Conservation (phyloP, 2,888 invertebrate genomes). For the Tenthredo notha region DNA sequence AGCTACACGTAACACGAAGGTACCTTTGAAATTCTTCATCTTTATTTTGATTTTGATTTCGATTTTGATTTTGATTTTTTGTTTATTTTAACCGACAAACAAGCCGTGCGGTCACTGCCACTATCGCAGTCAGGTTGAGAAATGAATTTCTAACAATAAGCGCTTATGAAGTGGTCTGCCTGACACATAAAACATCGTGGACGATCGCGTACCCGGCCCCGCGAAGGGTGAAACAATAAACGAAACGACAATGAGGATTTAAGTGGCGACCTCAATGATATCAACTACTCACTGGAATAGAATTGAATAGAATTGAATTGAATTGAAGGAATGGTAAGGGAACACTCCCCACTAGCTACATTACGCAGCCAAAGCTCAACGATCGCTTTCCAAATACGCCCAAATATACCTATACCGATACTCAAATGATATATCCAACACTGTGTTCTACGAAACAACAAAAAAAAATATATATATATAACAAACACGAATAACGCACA, state of each 20-base stretch:
- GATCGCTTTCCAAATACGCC: conserved; percentile 40
- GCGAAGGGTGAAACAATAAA: conserved; percentile 78
- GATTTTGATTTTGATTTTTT: neutral
- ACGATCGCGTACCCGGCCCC: conserved; percentile 65
- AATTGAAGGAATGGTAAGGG: conserved; percentile 76
- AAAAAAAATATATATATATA: neutral
- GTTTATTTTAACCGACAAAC: conserved; percentile 14
- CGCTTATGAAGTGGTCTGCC: conserved; percentile 54
- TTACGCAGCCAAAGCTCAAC: conserved; percentile 31
- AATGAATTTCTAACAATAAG: conserved; percentile 52
- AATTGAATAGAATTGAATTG: conserved; percentile 78
- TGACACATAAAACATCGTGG: conserved; percentile 54
- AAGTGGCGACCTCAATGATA: conserved; percentile 78
- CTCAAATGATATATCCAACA: neutral
- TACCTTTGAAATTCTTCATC: neutral
- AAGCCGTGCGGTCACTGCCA: conserved; percentile 23
- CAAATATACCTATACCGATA: neutral
- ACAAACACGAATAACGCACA: neutral
- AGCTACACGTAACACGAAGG: neutral
- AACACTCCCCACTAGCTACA: conserved; percentile 61
- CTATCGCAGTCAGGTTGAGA: conserved; percentile 50
- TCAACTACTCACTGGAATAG: conserved; percentile 77
- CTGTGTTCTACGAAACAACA: neutral
- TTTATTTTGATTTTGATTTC: neutral
- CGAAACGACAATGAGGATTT: conserved; percentile 78